Percentiles rank a stretch among this genome's conserved stretches.
These are phyloP conservation scores for Drosophila obscura DNA, from an alignment of 1,140 invertebrate species.

Conservation along the genomic window DNA sequence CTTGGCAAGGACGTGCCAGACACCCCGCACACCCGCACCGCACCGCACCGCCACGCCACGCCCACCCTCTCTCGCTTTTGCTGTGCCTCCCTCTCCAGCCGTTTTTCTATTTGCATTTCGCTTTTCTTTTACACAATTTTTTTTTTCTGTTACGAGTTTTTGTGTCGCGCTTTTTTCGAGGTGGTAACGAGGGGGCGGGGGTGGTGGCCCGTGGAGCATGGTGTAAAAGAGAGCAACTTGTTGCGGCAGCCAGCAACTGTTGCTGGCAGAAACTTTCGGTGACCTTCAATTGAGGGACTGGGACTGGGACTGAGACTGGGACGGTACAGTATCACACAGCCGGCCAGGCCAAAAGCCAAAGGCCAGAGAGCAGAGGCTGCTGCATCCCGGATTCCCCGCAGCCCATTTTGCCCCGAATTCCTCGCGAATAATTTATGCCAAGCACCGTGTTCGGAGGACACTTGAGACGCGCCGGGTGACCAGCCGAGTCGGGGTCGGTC, in stretches of 20 bases:
- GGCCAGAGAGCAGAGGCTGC: too few relatives aligned
- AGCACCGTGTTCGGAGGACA: conserved; percentile 55
- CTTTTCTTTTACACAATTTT: conserved; percentile 74
- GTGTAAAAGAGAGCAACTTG: conserved; percentile 55
- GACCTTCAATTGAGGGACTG: conserved; percentile 53
- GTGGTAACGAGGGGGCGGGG: conserved; percentile 1
- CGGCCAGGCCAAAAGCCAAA: conserved; percentile 8
- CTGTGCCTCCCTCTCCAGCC: conserved; percentile 5
- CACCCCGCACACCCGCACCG: conserved; percentile 16
- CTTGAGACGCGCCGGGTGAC: conserved; percentile 56
- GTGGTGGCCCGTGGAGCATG: not conserved
- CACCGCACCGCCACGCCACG: not conserved
- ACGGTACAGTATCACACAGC: not conserved
- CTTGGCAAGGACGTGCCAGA: conserved; percentile 74
- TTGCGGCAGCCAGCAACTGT: conserved; percentile 64
- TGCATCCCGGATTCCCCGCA: too few relatives aligned
- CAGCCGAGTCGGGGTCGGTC: conserved; percentile 32
- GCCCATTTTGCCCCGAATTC: too few relatives aligned
- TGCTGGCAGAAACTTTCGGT: conserved; percentile 57
- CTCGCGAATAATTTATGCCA: conserved; percentile 62
- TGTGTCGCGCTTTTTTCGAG: conserved; percentile 30
- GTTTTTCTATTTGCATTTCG: conserved; percentile 79
- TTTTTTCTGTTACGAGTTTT: conserved; percentile 50
- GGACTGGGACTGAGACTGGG: too few relatives aligned
- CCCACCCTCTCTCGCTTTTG: not conserved